Base-by-base conservation (phyloP, 1,140 invertebrate species). In the Mya arenaria region DNA sequence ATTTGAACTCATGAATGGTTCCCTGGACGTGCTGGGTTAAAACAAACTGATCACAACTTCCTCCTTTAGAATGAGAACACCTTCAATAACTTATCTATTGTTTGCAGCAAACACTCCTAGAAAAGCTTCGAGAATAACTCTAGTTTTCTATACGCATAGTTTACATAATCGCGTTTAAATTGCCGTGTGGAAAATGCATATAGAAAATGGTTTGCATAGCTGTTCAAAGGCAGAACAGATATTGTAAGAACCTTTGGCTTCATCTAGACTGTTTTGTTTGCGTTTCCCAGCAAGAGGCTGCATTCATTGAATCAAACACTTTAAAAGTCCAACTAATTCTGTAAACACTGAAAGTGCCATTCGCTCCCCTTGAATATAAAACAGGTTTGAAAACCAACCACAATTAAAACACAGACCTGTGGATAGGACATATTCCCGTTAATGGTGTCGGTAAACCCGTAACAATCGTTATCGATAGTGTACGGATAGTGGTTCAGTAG, bases 191-290 rank as follows among this genome's bases (percentile, higher is more conserved):
- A 95, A 79, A 99, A 98, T 28, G 98, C 98, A 92, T n/a, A n/a
- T n/a, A n/a, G n/a, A n/a, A n/a, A n/a, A 0, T 98, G 98, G 93
- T 99, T 99, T 91, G 97, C 98, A 90, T 98, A 99, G 0, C 97
- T 98, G 91, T 99, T 99, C 15, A 99, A 92, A 1, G 98, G 98
- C 75, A 99, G 93, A 15, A 99, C 95, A 90, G 99, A 99, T 10
- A 99, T 97, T 0, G 98, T 98, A 87, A 99, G 98, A 10, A 99
- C n/a, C 97, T 94, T 99, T 99, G 4, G 98, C 97, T 92, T 98
- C 97, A 90, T 98, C 97, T n/a, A 99, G 93, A 1, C 96, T 97
- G 5, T 99, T 96, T 58, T 34, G 32, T 0, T 56, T 60, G 15
- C n/a, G 56, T 23, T 0, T 99, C 93, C 44, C 97, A 93, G 0